Evolutionary conservation across 2,797 vertebrate genomes (phyloP).

Genomic region (Knipowitschia caucasica): DNA sequence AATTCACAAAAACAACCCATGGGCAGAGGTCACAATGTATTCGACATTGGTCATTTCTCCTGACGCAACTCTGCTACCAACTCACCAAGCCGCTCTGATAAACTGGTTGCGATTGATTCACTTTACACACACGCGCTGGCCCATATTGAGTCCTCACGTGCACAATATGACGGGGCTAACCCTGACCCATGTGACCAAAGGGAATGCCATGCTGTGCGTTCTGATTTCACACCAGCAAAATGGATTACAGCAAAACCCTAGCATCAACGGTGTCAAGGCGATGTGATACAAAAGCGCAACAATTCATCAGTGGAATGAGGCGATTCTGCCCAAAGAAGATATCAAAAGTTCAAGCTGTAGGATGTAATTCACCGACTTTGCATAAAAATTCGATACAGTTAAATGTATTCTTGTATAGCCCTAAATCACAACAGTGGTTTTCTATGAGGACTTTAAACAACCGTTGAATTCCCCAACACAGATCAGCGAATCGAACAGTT

Average conservation of each 20-base stretch:
- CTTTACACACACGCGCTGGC: slow-evolving; percentile 14
- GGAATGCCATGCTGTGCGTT: slow-evolving; percentile 31
- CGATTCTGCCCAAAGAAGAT: slow-evolving; percentile 13
- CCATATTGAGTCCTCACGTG: slow-evolving; percentile 14
- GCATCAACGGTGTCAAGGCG: slow-evolving; percentile 56
- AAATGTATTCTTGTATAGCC: no score
- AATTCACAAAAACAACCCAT: background rate
- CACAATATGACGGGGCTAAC: slow-evolving; percentile 29
- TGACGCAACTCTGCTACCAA: slow-evolving; percentile 1
- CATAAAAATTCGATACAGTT: slow-evolving; percentile 15
- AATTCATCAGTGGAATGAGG: slow-evolving; percentile 34
- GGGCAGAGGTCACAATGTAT: background rate
- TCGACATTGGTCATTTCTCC: slow-evolving; percentile 10
- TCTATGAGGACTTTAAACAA: no score
- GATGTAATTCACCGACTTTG: slow-evolving; percentile 11
- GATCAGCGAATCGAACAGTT: no score
- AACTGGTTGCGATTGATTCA: slow-evolving; percentile 26
- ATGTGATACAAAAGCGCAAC: slow-evolving; percentile 56
- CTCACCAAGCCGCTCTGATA: slow-evolving; percentile 2
- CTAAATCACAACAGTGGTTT: no score
- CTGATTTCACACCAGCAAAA: slow-evolving; percentile 51
- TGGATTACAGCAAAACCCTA: slow-evolving; percentile 57
- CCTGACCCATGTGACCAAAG: slow-evolving; percentile 39
- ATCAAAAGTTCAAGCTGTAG: slow-evolving; percentile 17
- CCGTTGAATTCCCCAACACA: no score